Conservation (phyloP, 1,140 invertebrate genomes). For the Reticulitermes speratus region DNA sequence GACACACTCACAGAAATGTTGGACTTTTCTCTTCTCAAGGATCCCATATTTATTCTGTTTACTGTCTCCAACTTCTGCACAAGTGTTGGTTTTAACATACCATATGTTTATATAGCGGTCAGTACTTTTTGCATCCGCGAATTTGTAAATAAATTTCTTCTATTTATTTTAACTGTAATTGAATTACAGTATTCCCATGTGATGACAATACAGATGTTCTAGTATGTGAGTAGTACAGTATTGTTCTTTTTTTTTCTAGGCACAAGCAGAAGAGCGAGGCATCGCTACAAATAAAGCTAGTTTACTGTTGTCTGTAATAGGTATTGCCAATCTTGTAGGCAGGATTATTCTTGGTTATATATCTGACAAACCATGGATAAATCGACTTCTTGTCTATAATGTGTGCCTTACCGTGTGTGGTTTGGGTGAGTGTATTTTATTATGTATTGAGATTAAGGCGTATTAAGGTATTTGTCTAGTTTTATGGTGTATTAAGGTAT, state of each 20-base stretch:
- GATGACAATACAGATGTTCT: too few species aligned
- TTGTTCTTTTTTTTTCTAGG: constrained; percentile 41
- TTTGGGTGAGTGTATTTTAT: constrained; percentile 58
- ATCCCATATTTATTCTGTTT: constrained; percentile 88
- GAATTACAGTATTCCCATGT: too few species aligned
- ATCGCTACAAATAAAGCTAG: constrained; percentile 58
- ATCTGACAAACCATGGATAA: constrained; percentile 84
- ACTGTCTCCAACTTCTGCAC: constrained; percentile 92
- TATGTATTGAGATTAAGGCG: neutral
- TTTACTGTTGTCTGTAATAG: constrained; percentile 74
- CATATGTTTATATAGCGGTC: constrained; percentile 80
- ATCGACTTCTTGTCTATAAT: constrained; percentile 87
- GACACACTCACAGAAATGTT: constrained; percentile 80
- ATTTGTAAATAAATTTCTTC: neutral
- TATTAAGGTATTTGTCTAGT: too few species aligned
- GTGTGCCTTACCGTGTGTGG: constrained; percentile 80
- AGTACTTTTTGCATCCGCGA: constrained; percentile 37
- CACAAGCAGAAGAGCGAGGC: constrained; percentile 60
- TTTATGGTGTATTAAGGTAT: too few species aligned
- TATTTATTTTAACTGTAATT: constrained; percentile 24
- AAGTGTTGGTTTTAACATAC: constrained; percentile 94
- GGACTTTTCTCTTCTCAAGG: constrained; percentile 77
- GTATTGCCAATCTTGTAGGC: constrained; percentile 86
- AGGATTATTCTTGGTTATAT: constrained; percentile 81
- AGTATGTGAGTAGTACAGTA: too few species aligned